These are phyloP conservation scores for Pelecanoides urinatrix DNA, from an alignment of 2,113 vertebrate genomes.

Conservation along the genomic window DNA sequence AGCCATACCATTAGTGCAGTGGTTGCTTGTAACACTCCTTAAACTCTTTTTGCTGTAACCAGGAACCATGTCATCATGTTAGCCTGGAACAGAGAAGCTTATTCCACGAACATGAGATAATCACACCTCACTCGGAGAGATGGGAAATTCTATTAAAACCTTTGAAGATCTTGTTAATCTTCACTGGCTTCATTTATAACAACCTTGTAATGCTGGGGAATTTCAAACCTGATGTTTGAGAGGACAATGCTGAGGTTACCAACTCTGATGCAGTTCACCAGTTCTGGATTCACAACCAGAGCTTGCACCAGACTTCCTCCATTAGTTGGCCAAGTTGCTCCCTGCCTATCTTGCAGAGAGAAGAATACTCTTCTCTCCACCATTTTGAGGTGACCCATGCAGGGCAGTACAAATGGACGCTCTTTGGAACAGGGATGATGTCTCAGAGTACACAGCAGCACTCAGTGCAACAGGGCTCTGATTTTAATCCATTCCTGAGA, in stretches of 20 bases:
- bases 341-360: background rate
- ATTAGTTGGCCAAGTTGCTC: background rate
- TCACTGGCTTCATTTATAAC: background rate
- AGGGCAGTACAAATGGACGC: background rate
- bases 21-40: background rate
- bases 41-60: background rate
- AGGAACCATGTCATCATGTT: background rate
- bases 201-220: background rate
- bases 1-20: background rate
- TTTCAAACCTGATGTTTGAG: background rate
- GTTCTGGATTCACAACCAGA: background rate
- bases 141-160: background rate
- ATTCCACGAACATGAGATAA: background rate
- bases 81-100: background rate
- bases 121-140: background rate
- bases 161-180: background rate
- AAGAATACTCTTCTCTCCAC: background rate
- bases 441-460: background rate
- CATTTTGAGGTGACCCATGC: fast-evolving
- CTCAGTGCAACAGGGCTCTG: background rate
- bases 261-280: background rate
- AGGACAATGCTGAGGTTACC: background rate
- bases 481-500: background rate
- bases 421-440: background rate
- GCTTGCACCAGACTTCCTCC: background rate